Evolutionary conservation across 2,888 invertebrate species (phyloP).

Genomic region (Heteromyza rotundicornis): DNA sequence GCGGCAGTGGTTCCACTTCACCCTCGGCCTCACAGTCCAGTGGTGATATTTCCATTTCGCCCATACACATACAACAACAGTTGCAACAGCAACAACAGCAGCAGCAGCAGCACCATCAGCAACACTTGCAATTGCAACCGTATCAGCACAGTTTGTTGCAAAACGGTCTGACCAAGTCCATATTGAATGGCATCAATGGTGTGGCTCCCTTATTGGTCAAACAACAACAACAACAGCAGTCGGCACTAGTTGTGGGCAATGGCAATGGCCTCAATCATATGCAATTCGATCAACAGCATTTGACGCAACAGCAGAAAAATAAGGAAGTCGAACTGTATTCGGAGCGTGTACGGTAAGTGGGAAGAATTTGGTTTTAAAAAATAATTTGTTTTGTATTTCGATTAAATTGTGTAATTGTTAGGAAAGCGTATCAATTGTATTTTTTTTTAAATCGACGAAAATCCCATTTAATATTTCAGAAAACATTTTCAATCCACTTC

Average conservation of each 20-base stretch:
- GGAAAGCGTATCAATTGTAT: no score
- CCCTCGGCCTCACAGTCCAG: slow-evolving; percentile 79
- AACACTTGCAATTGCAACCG: slow-evolving; percentile 34
- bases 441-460: no score
- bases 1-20: slow-evolving; percentile 79
- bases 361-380: not conserved
- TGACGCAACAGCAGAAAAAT: slow-evolving; percentile 68
- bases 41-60: slow-evolving; percentile 68
- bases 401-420: no score
- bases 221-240: slow-evolving; percentile 31
- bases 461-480: no score
- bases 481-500: no score
- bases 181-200: slow-evolving; percentile 24
- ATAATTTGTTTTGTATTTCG: not conserved
- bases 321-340: slow-evolving; percentile 79
- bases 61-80: slow-evolving; percentile 43
- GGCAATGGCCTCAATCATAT: slow-evolving; percentile 50
- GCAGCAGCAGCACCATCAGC: slow-evolving; percentile 29
- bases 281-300: slow-evolving; percentile 54
- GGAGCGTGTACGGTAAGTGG: slow-evolving; percentile 79
- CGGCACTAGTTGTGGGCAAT: slow-evolving; percentile 40
- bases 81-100: slow-evolving; percentile 34
- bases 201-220: slow-evolving; percentile 22
- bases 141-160: slow-evolving; percentile 37
- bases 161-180: slow-evolving; percentile 41